Evolutionary conservation across 2,113 vertebrate species (phyloP).

Genomic region (Podocnemis expansa): DNA sequence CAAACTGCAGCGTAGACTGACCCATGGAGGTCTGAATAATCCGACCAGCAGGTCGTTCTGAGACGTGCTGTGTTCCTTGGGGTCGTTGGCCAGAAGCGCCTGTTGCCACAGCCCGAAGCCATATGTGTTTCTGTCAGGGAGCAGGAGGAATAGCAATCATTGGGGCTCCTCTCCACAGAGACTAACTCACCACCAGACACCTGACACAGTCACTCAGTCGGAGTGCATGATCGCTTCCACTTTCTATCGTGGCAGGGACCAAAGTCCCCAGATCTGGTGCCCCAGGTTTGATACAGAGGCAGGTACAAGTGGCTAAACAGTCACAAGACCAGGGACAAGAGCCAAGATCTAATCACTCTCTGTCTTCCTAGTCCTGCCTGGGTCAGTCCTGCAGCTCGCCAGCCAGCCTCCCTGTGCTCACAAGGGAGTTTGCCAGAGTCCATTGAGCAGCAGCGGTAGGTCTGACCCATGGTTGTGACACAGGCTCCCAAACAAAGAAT

Average conservation of each 20-base stretch:
- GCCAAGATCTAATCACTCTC: not conserved
- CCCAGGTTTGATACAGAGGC: not conserved
- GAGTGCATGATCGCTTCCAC: not conserved
- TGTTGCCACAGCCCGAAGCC: not conserved
- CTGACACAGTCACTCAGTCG: not conserved
- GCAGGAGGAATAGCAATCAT: not conserved
- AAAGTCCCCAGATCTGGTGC: not conserved
- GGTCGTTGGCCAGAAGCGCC: not conserved
- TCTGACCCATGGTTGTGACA: rapidly evolving
- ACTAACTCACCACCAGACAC: not conserved
- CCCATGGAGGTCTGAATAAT: not conserved
- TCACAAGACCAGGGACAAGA: not conserved
- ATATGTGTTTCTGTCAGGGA: not conserved
- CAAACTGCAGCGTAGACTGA: not conserved
- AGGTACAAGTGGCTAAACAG: not conserved
- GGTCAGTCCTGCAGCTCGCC: not conserved
- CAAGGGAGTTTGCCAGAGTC: not conserved
- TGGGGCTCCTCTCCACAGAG: not conserved
- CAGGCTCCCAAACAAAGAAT: not conserved
- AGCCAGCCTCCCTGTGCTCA: not conserved
- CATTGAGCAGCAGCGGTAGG: not conserved
- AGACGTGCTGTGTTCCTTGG: not conserved
- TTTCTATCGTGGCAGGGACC: not conserved
- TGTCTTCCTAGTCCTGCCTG: not conserved
- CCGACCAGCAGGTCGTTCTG: not conserved